Conservation (phyloP, 2,797 vertebrate species). For the Moxostoma hubbsi region DNA sequence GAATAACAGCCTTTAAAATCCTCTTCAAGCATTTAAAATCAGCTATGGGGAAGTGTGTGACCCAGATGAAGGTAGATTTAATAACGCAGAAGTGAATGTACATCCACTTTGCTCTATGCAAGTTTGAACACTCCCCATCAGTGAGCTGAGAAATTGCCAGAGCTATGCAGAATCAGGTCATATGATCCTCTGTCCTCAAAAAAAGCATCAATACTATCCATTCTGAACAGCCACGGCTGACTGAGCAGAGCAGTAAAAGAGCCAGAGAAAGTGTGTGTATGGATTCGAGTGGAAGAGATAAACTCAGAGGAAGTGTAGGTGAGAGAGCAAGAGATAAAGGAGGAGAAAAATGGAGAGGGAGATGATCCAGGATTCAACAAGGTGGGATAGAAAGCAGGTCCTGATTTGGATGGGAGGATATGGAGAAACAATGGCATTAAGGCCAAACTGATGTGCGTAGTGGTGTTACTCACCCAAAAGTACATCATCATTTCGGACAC, state of each 20-base stretch:
- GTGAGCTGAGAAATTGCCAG: constrained; percentile 56
- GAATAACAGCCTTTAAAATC: constrained; percentile 4
- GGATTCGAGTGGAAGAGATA: constrained; percentile 44
- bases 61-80: constrained; percentile 38
- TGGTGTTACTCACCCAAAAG: constrained; percentile 69
- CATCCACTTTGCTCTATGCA: constrained; percentile 32
- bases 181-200: constrained; percentile 55
- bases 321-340: constrained; percentile 14
- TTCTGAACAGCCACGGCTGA: constrained; percentile 54
- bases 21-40: constrained; percentile 14
- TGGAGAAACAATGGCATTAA: constrained; percentile 32
- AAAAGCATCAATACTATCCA: constrained; percentile 58
- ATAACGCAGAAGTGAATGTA: constrained; percentile 26
- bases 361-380: background rate
- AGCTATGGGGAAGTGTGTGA: constrained; percentile 10
- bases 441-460: constrained; percentile 40
- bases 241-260: constrained; percentile 1
- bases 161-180: constrained; percentile 58
- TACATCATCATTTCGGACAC: constrained; percentile 71
- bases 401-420: constrained; percentile 12
- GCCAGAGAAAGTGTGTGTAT: constrained; percentile 21
- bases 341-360: constrained; percentile 14
- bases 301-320: constrained; percentile 44
- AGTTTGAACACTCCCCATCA: constrained; percentile 55
- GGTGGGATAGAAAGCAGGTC: background rate